phyloP scores from a whole-genome alignment of 1,140 invertebrate genomes.

The Lamellibrachia luymesi region DNA sequence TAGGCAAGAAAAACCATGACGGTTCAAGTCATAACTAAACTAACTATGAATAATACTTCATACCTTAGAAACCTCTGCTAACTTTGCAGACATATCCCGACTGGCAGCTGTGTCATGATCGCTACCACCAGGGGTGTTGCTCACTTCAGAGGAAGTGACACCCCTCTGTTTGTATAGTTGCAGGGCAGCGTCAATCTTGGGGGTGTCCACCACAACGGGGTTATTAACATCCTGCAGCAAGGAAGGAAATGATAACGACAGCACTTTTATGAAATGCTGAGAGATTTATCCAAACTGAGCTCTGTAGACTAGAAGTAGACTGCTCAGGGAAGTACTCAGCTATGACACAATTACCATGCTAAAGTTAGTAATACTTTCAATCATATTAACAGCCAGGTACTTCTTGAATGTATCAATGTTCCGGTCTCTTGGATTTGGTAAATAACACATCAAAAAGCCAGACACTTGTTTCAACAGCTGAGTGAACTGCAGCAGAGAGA shows the following conservation, averaged over 20 bases:
- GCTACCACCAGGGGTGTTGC: neutral
- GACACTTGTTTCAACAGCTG: neutral
- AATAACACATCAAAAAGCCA: neutral
- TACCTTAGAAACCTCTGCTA: neutral
- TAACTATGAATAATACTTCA: neutral
- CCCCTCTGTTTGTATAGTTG: constrained; percentile 33
- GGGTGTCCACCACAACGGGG: constrained; percentile 35
- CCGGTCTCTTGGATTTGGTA: too few species aligned
- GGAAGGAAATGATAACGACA: neutral
- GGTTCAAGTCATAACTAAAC: neutral
- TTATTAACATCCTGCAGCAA: constrained; percentile 12
- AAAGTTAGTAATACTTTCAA: neutral
- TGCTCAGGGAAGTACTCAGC: neutral
- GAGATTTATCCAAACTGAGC: too few species aligned
- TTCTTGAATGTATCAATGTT: neutral
- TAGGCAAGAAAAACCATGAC: neutral
- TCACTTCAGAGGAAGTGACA: constrained; percentile 28
- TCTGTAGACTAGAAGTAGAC: neutral
- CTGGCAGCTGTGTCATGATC: neutral
- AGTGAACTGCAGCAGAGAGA: too few species aligned
- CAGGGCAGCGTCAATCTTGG: constrained; percentile 47
- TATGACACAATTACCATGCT: constrained; percentile 12
- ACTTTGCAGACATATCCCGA: neutral
- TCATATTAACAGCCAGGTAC: neutral
- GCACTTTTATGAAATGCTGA: neutral